Evolutionary conservation across 2,797 vertebrate genomes (phyloP).

Genomic region (Myiotriccus ornatus): DNA sequence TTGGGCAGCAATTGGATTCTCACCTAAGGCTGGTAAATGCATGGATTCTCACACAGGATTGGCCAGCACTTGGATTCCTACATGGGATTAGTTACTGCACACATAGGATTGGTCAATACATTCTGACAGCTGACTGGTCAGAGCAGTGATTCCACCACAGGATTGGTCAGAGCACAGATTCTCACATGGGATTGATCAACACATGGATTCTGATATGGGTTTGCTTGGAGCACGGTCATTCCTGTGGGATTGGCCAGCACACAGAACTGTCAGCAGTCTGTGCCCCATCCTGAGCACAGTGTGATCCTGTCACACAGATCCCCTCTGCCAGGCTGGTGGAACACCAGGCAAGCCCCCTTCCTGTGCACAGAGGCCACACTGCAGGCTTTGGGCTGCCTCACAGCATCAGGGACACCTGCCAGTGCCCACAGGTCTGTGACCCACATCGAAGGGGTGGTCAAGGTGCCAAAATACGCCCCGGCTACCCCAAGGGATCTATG

Average conservation of each 20-base stretch:
- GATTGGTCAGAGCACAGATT: accelerated
- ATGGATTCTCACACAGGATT: neutral
- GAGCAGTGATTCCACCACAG: neutral
- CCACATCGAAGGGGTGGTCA: neutral
- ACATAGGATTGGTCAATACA: neutral
- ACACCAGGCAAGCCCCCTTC: neutral
- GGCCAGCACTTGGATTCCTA: neutral
- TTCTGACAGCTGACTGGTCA: neutral
- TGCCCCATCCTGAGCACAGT: neutral
- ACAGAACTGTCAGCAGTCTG: accelerated
- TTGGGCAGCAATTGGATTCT: neutral
- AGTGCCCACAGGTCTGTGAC: neutral
- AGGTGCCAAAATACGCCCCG: neutral
- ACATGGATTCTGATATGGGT: neutral
- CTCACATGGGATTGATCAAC: neutral
- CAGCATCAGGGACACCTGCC: neutral
- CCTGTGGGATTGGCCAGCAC: neutral
- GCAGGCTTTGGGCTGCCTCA: neutral
- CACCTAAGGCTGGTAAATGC: neutral
- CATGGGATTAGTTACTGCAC: neutral
- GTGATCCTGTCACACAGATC: neutral
- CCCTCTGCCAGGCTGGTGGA: neutral
- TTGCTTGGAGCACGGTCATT: accelerated
- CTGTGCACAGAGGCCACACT: neutral
- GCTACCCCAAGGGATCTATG: neutral